Percentiles rank a stretch among this genome's conserved stretches.
phyloP scores from a whole-genome alignment of 2,888 invertebrate genomes.

The Empis livida region DNA sequence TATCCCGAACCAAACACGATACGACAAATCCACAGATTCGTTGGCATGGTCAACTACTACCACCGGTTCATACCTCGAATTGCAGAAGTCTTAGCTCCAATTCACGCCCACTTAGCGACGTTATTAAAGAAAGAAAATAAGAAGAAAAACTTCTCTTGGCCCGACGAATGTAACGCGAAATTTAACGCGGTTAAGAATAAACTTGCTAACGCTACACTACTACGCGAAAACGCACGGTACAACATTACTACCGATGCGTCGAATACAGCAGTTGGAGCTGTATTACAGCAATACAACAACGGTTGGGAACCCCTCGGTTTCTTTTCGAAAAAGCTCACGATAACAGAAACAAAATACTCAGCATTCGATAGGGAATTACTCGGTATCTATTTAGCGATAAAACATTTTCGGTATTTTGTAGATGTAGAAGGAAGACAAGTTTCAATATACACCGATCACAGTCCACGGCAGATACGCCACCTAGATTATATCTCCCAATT shows the following conservation, averaged over 20 bases:
- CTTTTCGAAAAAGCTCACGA: conserved; percentile 22
- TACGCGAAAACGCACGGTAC: not conserved
- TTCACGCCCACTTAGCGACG: not conserved
- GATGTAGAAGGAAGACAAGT: conserved; percentile 7
- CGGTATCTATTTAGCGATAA: conserved; percentile 23
- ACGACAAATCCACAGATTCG: not conserved
- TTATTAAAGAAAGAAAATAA: not conserved
- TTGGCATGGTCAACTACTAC: not conserved
- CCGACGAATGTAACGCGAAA: not conserved
- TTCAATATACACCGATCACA: no score
- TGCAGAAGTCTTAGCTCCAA: conserved; percentile 1
- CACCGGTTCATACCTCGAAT: not conserved
- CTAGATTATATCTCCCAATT: no score
- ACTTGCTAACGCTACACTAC: not conserved
- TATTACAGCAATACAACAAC: conserved; percentile 18
- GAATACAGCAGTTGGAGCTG: conserved; percentile 5
- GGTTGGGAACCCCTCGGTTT: conserved; percentile 27
- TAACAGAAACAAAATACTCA: conserved; percentile 22
- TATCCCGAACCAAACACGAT: no score
- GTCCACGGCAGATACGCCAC: no score
- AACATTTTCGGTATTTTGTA: conserved; percentile 10
- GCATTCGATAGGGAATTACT: conserved; percentile 28
- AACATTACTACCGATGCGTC: conserved; percentile 2
- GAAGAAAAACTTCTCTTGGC: conserved; percentile 1
- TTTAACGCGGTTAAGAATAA: not conserved